A percentile compares a stretch with the other conserved stretches of the same genome.
Evolutionary conservation across 2,113 vertebrate species (phyloP).

Genomic region (Halichoeres trimaculatus): DNA sequence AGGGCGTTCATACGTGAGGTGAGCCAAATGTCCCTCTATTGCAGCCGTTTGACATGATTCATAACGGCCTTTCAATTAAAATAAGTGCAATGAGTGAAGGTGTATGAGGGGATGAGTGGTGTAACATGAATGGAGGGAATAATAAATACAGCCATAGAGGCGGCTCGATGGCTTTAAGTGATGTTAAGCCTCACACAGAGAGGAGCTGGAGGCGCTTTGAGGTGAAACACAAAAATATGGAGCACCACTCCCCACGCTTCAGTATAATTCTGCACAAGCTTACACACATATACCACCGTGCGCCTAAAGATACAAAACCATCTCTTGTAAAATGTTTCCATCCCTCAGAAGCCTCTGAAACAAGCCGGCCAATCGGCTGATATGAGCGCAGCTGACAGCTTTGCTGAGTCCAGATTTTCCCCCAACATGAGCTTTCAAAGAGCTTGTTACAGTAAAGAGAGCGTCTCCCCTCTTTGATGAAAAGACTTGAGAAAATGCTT

Average conservation of each 20-base stretch:
- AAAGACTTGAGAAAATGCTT: constrained; percentile 42
- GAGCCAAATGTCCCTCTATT: constrained; percentile 55
- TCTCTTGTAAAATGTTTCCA: constrained; percentile 26
- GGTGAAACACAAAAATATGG: constrained; percentile 25
- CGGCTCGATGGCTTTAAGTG: constrained; percentile 25
- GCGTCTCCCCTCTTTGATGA: constrained; percentile 40
- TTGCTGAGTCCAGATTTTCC: constrained; percentile 69
- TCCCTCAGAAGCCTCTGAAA: constrained; percentile 30
- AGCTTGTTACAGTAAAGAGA: constrained; percentile 30
- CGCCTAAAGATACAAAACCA: constrained; percentile 1
- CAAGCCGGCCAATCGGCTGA: constrained; percentile 52
- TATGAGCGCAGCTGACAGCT: constrained; percentile 46
- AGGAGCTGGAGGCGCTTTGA: constrained; percentile 6
- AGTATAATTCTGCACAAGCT: neutral
- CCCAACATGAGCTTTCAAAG: constrained; percentile 54
- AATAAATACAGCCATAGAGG: constrained; percentile 59
- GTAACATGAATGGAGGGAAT: constrained; percentile 52
- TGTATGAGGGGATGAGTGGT: constrained; percentile 52
- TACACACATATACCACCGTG: neutral
- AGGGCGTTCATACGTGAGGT: constrained; percentile 40
- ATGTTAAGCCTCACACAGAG: constrained; percentile 5
- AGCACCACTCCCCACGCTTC: neutral
- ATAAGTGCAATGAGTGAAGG: constrained; percentile 59
- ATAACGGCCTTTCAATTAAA: constrained; percentile 70
- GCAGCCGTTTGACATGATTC: constrained; percentile 52